These are phyloP conservation scores for Rhegmatorhina hoffmannsi DNA, from an alignment of 2,113 vertebrate genomes.

Conservation along the genomic window DNA sequence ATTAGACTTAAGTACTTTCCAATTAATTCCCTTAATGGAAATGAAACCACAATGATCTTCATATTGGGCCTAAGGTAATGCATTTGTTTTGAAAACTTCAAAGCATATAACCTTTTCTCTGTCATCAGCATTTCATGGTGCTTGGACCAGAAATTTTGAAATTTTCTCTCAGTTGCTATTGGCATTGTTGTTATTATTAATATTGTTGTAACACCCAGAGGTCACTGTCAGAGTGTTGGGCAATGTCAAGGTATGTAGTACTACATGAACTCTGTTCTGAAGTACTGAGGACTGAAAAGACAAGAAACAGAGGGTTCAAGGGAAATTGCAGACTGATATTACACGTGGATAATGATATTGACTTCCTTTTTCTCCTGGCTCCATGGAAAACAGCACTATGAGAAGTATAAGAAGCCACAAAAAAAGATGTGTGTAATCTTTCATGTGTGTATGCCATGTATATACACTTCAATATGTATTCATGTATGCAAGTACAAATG, in stretches of 20 bases:
- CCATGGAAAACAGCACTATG: background rate
- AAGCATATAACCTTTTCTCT: background rate
- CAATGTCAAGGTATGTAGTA: background rate
- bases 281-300: background rate
- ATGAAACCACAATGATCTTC: background rate
- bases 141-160: background rate
- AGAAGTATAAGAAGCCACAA: background rate
- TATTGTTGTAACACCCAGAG: background rate
- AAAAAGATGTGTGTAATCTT: background rate
- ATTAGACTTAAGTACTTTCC: background rate
- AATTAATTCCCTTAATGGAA: background rate
- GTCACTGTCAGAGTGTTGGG: background rate
- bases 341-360: background rate
- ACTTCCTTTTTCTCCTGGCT: background rate
- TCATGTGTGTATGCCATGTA: background rate
- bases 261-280: background rate
- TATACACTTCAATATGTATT: background rate
- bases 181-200: background rate
- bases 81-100: background rate
- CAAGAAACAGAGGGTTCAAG: background rate
- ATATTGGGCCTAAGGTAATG: background rate
- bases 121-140: background rate
- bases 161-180: background rate
- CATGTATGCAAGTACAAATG: background rate
- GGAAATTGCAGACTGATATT: background rate